Conservation (phyloP, 2,113 vertebrate species). For the Trogon surrucura region DNA sequence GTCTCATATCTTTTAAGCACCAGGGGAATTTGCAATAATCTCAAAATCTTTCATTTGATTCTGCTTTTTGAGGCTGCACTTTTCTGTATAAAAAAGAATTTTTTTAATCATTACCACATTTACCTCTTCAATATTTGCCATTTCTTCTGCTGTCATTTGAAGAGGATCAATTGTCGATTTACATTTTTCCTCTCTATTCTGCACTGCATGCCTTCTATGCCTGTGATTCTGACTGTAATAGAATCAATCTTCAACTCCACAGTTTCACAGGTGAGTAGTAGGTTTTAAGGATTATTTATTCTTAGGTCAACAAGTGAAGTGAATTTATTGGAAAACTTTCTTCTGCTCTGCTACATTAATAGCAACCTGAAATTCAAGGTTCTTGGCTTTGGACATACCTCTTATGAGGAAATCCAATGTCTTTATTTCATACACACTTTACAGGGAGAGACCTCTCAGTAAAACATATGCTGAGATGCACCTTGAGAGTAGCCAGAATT, state of each 20-base stretch:
- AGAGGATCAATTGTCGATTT: slow-evolving; percentile 1
- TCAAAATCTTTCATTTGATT: neutral
- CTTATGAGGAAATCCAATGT: neutral
- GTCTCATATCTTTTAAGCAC: neutral
- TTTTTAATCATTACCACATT: slow-evolving; percentile 19
- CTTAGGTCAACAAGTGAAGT: neutral
- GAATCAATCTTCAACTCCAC: neutral
- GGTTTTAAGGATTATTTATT: neutral
- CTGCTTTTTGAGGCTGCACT: neutral
- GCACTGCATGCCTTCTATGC: neutral
- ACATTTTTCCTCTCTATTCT: neutral
- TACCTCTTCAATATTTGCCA: neutral
- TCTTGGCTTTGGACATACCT: neutral
- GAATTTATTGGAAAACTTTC: neutral
- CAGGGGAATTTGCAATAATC: neutral
- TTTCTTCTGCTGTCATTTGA: neutral
- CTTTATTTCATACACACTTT: neutral
- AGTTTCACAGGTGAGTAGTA: neutral
- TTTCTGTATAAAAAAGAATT: neutral
- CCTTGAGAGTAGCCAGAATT: neutral
- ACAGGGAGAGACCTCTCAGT: neutral
- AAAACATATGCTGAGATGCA: neutral
- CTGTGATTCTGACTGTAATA: neutral
- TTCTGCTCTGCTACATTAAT: neutral
- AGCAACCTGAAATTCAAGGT: neutral